These are phyloP conservation scores for Proteles cristata DNA, from an alignment of 2,113 vertebrate species.

Conservation along the genomic window DNA sequence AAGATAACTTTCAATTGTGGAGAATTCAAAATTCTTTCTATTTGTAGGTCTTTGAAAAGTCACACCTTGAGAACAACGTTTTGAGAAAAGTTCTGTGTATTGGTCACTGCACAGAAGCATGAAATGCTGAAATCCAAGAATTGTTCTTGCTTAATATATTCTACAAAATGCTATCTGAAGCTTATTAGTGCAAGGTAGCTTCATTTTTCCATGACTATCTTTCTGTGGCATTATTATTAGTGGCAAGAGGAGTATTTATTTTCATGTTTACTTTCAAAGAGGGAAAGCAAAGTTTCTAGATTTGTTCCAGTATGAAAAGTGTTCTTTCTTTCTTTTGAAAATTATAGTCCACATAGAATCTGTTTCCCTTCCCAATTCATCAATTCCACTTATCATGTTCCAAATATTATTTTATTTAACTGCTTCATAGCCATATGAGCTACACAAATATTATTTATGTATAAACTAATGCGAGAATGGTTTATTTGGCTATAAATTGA, in stretches of 20 bases:
- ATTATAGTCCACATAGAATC: not conserved
- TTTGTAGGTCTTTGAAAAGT: not conserved
- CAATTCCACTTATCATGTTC: not conserved
- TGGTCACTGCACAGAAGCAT: not conserved
- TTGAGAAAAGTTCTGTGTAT: not conserved
- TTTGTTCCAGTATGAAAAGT: not conserved
- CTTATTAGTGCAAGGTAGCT: not conserved
- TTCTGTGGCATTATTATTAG: not conserved
- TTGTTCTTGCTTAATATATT: not conserved
- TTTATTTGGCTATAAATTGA: not conserved
- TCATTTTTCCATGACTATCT: not conserved
- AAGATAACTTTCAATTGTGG: not conserved
- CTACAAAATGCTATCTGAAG: not conserved
- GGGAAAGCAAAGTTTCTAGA: not conserved
- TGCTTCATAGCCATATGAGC: not conserved
- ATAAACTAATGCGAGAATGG: not conserved
- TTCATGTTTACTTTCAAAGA: conserved; percentile 3
- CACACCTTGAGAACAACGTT: not conserved
- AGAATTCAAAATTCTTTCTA: not conserved
- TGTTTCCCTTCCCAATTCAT: not conserved
- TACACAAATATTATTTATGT: not conserved
- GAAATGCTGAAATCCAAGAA: not conserved
- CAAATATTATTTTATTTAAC: not conserved
- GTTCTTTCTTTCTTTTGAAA: not conserved
- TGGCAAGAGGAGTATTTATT: not conserved